Conservation (phyloP, 2,797 vertebrate species). For the Cryptoblepharus egeriae region DNA sequence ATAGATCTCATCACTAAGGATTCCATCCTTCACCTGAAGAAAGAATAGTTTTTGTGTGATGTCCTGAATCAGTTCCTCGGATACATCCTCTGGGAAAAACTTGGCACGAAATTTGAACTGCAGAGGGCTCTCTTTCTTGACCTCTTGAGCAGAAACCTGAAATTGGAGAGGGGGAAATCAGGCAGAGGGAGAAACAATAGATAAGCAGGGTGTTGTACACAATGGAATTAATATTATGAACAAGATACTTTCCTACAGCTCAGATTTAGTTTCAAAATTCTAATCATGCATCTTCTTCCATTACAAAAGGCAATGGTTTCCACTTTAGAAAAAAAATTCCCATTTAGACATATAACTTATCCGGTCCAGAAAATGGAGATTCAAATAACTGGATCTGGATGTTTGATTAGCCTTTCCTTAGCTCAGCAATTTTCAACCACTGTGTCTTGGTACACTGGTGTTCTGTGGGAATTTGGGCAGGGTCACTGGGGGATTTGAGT, state of each 20-base stretch:
- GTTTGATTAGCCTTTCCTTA: neutral
- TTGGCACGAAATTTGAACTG: conserved; percentile 96
- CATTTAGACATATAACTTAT: neutral
- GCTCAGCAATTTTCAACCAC: too few relatives aligned
- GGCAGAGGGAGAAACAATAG: neutral
- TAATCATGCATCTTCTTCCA: neutral
- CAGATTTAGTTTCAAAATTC: neutral
- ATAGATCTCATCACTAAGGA: conserved; percentile 94
- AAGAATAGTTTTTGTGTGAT: conserved; percentile 98
- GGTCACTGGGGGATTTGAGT: too few relatives aligned
- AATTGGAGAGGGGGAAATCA: neutral
- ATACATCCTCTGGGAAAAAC: conserved; percentile 95
- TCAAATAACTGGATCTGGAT: neutral
- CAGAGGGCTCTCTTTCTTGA: conserved; percentile 93
- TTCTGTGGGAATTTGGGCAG: too few relatives aligned
- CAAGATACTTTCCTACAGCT: neutral
- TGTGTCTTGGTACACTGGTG: too few relatives aligned
- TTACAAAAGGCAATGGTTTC: neutral
- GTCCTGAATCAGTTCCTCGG: conserved; percentile 96
- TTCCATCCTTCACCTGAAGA: conserved; percentile 93
- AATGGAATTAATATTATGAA: neutral
- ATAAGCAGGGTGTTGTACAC: conserved; percentile 28
- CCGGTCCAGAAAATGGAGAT: neutral
- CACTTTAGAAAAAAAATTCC: neutral
- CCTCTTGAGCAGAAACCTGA: conserved; percentile 93